Evolutionary conservation across 2,797 vertebrate genomes (phyloP), one percentile per base, ranked within the genome.

Genomic region (Urophycis tenuis): DNA sequence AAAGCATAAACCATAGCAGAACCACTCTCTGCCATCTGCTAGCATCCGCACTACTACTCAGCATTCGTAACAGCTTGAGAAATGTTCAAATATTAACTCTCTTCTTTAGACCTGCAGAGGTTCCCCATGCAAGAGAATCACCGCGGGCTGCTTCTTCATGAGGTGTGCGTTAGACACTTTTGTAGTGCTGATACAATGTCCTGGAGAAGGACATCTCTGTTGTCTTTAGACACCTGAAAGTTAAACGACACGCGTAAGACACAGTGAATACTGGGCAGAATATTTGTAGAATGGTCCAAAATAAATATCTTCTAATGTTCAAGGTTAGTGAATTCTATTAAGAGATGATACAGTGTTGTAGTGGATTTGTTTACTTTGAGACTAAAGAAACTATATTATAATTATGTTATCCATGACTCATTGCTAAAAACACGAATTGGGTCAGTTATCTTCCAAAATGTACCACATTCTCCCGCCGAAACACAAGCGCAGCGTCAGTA

Each of bases 221-320:
- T 99, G 74, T 97, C 96, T 82, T 93, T 98, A 3, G 94, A 94
- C 83, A 99, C 92, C 97, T 99, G 69, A n/a, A 15, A 92, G 3
- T 14, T 41, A 74, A 32, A 34, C 70, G 35, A 78, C 49, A 77
- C 80, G 33, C 33, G 73, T 77, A 69, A 15, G 15, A 17, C 1
- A 71, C 19, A 3, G 7, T 8, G 3, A 45, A 29, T 12, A 73
- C 3, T 19, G 29, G 7, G 14, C 14, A 11, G n/a, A 10, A 31
- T 31, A 30, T 72, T 19, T 49, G 29, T 74, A 74, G 2, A 60
- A n/a, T 25, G 22, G 4, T 53, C 6, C 22, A 25, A 60, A 11
- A 60, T 60, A 60, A 25, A 2, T 9, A 64, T 29, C 3, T 9
- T 29, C 60, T 29, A 64, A 64, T 64, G n/a, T 25, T 5, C 29